Conservation (phyloP, 2,113 vertebrate species). For the Lichenostomus cassidix region DNA sequence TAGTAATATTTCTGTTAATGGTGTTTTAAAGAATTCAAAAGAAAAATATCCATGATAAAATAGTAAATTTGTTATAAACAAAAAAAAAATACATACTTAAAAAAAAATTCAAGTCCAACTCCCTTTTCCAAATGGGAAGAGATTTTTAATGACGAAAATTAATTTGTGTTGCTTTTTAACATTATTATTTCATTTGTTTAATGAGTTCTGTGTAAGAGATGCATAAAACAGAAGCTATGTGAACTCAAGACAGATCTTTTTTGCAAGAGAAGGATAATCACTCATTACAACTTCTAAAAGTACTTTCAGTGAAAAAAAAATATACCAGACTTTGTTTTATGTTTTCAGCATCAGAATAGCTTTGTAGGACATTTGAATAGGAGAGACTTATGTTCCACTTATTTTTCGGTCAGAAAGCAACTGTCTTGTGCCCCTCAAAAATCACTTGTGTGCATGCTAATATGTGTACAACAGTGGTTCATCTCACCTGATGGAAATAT, state of each 20-base stretch:
- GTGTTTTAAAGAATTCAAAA: background rate
- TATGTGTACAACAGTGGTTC: background rate
- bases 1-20: background rate
- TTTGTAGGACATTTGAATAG: background rate
- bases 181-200: background rate
- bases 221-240: background rate
- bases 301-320: background rate
- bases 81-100: rapidly evolving
- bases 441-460: background rate
- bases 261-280: background rate
- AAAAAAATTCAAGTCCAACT: background rate
- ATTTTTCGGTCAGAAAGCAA: background rate
- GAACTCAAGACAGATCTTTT: background rate
- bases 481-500: background rate
- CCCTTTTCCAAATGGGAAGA: background rate
- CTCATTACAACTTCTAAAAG: background rate
- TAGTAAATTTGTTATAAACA: background rate
- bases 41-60: background rate
- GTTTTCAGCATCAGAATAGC: background rate
- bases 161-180: background rate
- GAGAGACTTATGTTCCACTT: background rate
- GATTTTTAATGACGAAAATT: background rate
- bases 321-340: background rate
- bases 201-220: background rate
- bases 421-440: background rate